Base-by-base conservation (phyloP, 2,113 vertebrate species). In the Tautogolabrus adspersus region DNA sequence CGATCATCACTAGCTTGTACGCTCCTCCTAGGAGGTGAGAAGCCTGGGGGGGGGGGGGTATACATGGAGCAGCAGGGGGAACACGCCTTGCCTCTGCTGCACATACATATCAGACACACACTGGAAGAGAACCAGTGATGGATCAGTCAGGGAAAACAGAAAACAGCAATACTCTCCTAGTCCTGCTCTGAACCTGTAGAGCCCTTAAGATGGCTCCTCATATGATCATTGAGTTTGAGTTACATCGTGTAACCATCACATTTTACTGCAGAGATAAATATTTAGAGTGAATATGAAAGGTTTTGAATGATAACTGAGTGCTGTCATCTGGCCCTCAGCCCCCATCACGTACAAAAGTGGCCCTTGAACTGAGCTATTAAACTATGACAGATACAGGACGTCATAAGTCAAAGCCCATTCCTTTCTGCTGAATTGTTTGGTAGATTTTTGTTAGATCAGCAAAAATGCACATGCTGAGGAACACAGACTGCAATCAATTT, bases 401-500 rank as follows among this genome's bases (percentile, higher is more conserved):
- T 37, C 63, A 15, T 22, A 1, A 76, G 80, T 84, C 64, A 62
- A 73, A 80, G 75, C 67, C 46, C 56, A 49, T 72, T 65, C 30
- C 52, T 54, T 66, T 65, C 51, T 47, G 37, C n/a, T 52, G 60
- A 46, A 65, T 80, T 78, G 51, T 81, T 65, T 16, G 1, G 5
- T 23, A 56, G 40, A 67, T 81, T 87, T 72, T 44, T 3, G 62
- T 81, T 40, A 65, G 64, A 91, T 91, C 90, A 91, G 85, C 88
- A 34, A 85, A 73, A 88, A 87, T 76, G 37, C 69, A 16, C 78
- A 85, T 23, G 58, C 83, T 77, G 86, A 82, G 75, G 74, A 66
- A 88, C 84, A 84, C 34, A 65, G 73, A 54, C 59, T 56, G 64
- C 65, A 90, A 93, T 94, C 91, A 93, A 75, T 91, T 77, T 87